Evolutionary conservation across 2,113 vertebrate genomes (phyloP).

Genomic region (Ptyas mucosa): DNA sequence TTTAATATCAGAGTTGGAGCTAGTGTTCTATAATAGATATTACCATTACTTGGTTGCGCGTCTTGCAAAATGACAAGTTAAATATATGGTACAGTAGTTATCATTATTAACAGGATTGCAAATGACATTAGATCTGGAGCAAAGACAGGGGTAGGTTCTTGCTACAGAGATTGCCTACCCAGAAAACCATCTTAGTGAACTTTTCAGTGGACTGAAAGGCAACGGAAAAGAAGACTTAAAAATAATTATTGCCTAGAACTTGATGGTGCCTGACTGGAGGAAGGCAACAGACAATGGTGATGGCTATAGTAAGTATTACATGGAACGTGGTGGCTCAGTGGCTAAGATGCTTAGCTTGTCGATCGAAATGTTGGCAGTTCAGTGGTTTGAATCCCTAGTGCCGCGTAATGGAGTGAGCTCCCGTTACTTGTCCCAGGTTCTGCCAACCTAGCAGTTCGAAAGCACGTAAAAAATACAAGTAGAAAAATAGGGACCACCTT

Average conservation of each 20-base stretch:
- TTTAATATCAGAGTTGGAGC: background rate
- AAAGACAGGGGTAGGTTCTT: background rate
- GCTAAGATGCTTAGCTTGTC: too few species aligned
- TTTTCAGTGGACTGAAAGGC: background rate
- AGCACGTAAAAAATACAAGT: too few species aligned
- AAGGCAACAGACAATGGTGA: background rate
- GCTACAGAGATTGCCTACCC: background rate
- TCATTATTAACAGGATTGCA: background rate
- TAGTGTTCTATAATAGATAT: background rate
- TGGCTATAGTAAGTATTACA: background rate
- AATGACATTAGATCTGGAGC: background rate
- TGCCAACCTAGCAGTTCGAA: too few species aligned
- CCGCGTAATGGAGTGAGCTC: too few species aligned
- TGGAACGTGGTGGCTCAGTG: too few species aligned
- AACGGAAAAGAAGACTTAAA: background rate
- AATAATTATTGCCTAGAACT: background rate
- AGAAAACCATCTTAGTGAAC: background rate
- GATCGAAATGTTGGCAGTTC: too few species aligned
- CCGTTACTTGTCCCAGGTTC: too few species aligned
- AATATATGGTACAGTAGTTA: background rate
- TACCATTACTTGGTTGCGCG: background rate
- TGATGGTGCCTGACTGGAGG: background rate
- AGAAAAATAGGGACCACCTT: too few species aligned
- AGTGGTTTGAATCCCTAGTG: too few species aligned
- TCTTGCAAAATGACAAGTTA: background rate